These are phyloP conservation scores for Tinea semifulvella DNA, from an alignment of 2,888 invertebrate species.

Conservation along the genomic window DNA sequence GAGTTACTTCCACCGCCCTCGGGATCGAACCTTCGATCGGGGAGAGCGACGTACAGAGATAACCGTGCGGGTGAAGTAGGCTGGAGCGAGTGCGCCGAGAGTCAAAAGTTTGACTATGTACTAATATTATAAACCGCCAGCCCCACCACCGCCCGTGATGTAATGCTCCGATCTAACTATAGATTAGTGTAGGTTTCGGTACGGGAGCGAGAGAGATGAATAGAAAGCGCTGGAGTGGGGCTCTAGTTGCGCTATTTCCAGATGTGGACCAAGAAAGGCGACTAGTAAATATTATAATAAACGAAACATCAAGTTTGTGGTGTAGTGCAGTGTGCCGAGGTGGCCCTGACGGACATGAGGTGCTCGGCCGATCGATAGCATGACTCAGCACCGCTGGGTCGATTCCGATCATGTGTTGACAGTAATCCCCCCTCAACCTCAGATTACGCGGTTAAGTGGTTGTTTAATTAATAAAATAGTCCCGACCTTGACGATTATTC, in stretches of 20 bases:
- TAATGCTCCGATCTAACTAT: slow-evolving; percentile 59
- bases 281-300: slow-evolving; percentile 66
- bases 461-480: no score
- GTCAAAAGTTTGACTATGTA: slow-evolving; percentile 62
- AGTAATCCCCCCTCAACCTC: no score
- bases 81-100: slow-evolving; percentile 56
- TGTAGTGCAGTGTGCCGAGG: slow-evolving; percentile 66
- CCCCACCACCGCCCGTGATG: slow-evolving; percentile 60
- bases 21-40: neutral
- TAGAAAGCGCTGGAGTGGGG: slow-evolving; percentile 42
- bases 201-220: slow-evolving; percentile 42
- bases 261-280: slow-evolving; percentile 70
- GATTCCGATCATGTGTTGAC: no score
- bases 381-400: slow-evolving; percentile 1
- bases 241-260: slow-evolving; percentile 59
- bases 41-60: slow-evolving; percentile 38
- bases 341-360: slow-evolving; percentile 30
- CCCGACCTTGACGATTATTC: no score
- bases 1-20: neutral
- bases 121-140: slow-evolving; percentile 63
- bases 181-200: slow-evolving; percentile 31
- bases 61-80: slow-evolving; percentile 44
- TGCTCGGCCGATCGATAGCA: slow-evolving; percentile 17
- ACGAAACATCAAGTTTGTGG: slow-evolving; percentile 47
- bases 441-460: no score